These are phyloP conservation scores for Lamproptera curius DNA, from an alignment of 2,888 invertebrate genomes.

Conservation along the genomic window DNA sequence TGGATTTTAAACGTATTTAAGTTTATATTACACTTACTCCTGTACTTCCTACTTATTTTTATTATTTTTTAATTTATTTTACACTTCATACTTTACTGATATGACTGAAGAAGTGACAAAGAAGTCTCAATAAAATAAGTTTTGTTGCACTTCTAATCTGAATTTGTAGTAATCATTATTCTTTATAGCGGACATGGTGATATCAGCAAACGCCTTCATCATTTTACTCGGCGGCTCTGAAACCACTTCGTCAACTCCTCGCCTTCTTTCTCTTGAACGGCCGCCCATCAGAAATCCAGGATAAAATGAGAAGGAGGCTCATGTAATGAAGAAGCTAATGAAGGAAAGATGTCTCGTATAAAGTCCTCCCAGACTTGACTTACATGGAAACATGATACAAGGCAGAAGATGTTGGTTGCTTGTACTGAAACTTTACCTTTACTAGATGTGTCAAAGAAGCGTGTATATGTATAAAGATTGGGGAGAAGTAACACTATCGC, in stretches of 20 bases:
- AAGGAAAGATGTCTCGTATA: too few species aligned
- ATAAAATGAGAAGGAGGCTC: slow-evolving; percentile 70
- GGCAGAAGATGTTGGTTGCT: slow-evolving; percentile 39
- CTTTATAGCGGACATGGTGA: slow-evolving; percentile 67
- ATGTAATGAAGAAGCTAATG: slow-evolving; percentile 69
- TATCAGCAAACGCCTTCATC: slow-evolving; percentile 77
- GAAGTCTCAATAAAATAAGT: neutral
- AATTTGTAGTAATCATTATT: neutral
- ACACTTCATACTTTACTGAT: too few species aligned
- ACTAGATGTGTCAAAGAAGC: too few species aligned
- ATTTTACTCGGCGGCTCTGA: slow-evolving; percentile 81
- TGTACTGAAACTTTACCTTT: too few species aligned
- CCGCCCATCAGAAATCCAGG: slow-evolving; percentile 72
- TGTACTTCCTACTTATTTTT: too few species aligned
- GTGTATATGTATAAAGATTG: too few species aligned
- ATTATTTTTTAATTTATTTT: too few species aligned
- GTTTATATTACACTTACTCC: too few species aligned
- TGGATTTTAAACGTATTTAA: too few species aligned
- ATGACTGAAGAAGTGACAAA: too few species aligned
- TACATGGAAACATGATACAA: slow-evolving; percentile 78
- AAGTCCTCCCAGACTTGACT: too few species aligned
- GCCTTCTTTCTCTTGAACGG: slow-evolving; percentile 77
- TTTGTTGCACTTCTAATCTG: neutral
- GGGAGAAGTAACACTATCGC: too few species aligned
- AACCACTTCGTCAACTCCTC: slow-evolving; percentile 77